Evolutionary conservation across 1,140 invertebrate genomes (phyloP).

Genomic region (Argopecten irradians): DNA sequence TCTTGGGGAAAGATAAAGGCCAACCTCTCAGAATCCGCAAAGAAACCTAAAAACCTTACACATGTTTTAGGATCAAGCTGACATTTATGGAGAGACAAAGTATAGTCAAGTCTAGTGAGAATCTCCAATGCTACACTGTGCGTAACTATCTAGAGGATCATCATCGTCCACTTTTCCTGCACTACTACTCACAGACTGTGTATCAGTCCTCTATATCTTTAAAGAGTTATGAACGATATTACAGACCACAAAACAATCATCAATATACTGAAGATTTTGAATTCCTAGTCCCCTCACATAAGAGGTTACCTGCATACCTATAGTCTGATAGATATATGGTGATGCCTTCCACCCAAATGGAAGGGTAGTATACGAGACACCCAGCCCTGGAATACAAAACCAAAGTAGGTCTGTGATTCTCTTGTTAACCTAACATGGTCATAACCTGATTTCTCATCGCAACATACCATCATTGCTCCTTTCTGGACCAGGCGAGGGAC

Average conservation of each 20-base stretch:
- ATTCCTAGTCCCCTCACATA: slow-evolving; percentile 29
- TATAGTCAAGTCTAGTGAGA: slow-evolving; percentile 37
- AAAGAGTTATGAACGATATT: neutral
- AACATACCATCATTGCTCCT: slow-evolving; percentile 8
- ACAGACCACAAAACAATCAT: slow-evolving; percentile 46
- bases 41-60: no score
- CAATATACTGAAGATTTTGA: slow-evolving; percentile 39
- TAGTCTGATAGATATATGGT: slow-evolving; percentile 39
- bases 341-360: slow-evolving; percentile 43
- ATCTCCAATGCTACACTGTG: neutral
- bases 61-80: no score
- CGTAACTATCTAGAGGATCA: neutral
- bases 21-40: no score
- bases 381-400: slow-evolving; percentile 31
- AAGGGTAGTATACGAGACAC: slow-evolving; percentile 33
- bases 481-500: slow-evolving; percentile 28
- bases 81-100: slow-evolving; percentile 33
- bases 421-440: slow-evolving; percentile 31
- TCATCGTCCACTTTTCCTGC: no score
- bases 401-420: slow-evolving; percentile 34
- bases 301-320: slow-evolving; percentile 14
- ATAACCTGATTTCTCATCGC: slow-evolving; percentile 46
- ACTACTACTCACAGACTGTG: slow-evolving; percentile 16
- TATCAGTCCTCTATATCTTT: neutral
- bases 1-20: no score